phyloP scores from a whole-genome alignment of 2,797 vertebrate species.

The Notolabrus celidotus region DNA sequence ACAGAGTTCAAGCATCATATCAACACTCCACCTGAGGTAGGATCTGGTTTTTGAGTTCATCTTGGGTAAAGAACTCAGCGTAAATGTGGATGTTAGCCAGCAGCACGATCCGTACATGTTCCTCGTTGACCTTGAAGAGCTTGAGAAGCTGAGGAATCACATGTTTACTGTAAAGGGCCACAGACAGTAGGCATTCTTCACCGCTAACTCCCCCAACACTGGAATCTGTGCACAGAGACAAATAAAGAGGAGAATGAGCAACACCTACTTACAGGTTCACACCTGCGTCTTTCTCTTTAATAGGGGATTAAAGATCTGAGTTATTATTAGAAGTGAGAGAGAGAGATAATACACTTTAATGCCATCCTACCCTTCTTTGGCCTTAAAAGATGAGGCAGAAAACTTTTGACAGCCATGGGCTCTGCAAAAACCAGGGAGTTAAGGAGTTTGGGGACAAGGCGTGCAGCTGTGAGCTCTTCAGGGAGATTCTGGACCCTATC shows the following conservation, averaged over 20 bases:
- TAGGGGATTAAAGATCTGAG: not conserved
- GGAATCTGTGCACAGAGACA: slow-evolving; percentile 66
- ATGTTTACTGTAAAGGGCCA: slow-evolving; percentile 89
- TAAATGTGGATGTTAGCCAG: slow-evolving; percentile 94
- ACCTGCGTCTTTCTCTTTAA: not conserved
- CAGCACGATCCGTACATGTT: slow-evolving; percentile 93
- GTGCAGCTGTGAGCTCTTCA: slow-evolving; percentile 91
- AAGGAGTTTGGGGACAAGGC: slow-evolving; percentile 93
- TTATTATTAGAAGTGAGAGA: slow-evolving; percentile 3
- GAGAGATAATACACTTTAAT: not conserved
- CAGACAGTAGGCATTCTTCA: slow-evolving; percentile 89
- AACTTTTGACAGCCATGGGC: slow-evolving; percentile 96
- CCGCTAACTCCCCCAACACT: slow-evolving; percentile 56
- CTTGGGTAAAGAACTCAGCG: slow-evolving; percentile 89
- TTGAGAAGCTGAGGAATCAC: slow-evolving; percentile 94
- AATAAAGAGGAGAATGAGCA: slow-evolving; percentile 10
- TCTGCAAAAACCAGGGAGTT: slow-evolving; percentile 97
- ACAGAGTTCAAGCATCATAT: not conserved
- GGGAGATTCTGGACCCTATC: slow-evolving; percentile 92
- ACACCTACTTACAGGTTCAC: not conserved
- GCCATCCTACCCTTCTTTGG: slow-evolving; percentile 91
- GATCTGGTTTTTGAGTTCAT: slow-evolving; percentile 93
- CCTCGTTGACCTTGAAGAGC: slow-evolving; percentile 94
- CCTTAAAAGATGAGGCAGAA: slow-evolving; percentile 95
- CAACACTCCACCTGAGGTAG: slow-evolving; percentile 91